Base-by-base conservation (phyloP, 2,113 vertebrate genomes). In the Capreolus pygargus region DNA sequence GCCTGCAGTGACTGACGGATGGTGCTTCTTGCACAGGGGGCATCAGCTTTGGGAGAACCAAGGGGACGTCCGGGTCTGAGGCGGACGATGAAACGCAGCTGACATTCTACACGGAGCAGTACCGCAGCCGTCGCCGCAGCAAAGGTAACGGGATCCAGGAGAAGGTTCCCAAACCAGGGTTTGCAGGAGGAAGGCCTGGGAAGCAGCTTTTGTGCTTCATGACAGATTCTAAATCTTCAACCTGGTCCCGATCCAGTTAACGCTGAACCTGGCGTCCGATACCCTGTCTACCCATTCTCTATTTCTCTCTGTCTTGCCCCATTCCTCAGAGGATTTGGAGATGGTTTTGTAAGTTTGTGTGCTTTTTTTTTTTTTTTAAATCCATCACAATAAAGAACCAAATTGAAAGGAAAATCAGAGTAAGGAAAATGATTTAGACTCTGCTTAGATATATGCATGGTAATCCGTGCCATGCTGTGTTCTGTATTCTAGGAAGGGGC, bases 101-200 rank as follows among this genome's bases (percentile, higher is more conserved):
- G 94, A 99, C 99, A 15, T 99, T 99, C 98, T 99, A 99, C 98
- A 99, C 99, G 0, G 99, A 99, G 96, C 99, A 99, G 98, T 99
- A 99, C 67, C 99, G 99, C 94, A 99, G 99, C 79, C 99, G 99
- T 13, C 97, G 99, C 16, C 98, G 99, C 83, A 99, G 99, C 98
- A 99, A 99, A 99, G 99, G 99, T 99, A 99, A 82, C 0, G 2
- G 30, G 6, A 39, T 17, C 64, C 16, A 33, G 6, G 45, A 82
- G 82, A 81, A 91, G 2, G 23, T n/a, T 87, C 93, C 74, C 57
- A 57, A 67, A 30, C 28, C 12, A 28, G 30, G 15, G 36, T 21
- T 19, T 17, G 15, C 2, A 52, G 27, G 21, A 45, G 21, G 39
- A 70, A 52, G 74, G 36, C 36, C 23, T 60, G 19, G 43, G 27